phyloP scores from a whole-genome alignment of 1,140 invertebrate species.

The Venturia canescens region DNA sequence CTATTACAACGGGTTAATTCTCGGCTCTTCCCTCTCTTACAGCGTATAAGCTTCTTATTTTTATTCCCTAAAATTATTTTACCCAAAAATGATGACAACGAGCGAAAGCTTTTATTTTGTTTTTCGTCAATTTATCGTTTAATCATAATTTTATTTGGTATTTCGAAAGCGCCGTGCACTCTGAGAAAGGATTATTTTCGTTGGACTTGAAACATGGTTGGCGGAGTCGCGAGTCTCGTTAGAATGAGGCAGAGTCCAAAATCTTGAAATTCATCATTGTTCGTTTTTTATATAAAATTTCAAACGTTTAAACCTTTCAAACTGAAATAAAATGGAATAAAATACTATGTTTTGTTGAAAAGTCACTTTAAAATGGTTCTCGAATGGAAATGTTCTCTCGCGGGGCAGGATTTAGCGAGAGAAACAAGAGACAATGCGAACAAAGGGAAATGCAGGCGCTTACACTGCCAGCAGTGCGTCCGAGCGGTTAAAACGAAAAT shows the following conservation, averaged over 20 bases:
- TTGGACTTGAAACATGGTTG: no score
- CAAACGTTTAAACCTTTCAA: no score
- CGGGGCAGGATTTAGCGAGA: not conserved
- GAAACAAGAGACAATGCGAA: not conserved
- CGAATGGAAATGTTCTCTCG: not conserved
- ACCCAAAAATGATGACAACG: not conserved
- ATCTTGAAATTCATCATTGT: no score
- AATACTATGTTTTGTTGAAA: no score
- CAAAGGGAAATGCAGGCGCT: constrained; percentile 40
- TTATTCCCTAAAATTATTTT: not conserved
- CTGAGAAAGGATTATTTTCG: no score
- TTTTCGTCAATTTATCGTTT: not conserved
- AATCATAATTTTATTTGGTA: not conserved
- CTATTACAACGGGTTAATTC: not conserved
- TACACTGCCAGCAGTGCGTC: constrained; percentile 68
- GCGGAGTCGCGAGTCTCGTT: no score
- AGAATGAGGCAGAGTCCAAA: no score
- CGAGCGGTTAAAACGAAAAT: constrained; percentile 41
- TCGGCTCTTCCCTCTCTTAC: not conserved
- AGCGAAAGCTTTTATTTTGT: constrained; percentile 6
- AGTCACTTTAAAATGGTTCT: not conserved
- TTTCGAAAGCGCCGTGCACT: not conserved
- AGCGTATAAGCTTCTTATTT: constrained; percentile 2
- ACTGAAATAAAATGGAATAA: no score
- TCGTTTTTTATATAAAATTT: no score